Evolutionary conservation across 2,888 invertebrate species (phyloP).

Genomic region (Subacronicta megacephala): DNA sequence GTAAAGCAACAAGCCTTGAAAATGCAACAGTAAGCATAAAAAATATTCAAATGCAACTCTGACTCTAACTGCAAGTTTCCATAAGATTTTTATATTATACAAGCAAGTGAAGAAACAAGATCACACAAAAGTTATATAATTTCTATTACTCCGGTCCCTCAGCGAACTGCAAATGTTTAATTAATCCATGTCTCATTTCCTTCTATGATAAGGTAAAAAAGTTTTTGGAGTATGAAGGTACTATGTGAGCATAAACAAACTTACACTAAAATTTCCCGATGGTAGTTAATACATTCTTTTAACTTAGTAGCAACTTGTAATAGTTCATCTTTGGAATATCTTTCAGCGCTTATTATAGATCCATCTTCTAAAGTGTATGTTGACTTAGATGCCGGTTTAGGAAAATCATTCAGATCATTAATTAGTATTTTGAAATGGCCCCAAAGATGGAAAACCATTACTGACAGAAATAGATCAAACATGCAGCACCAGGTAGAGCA

Average conservation of each 20-base stretch:
- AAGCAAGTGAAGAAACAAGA: too few relatives aligned
- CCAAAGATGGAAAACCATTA: slow-evolving; percentile 53
- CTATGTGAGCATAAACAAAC: slow-evolving; percentile 18
- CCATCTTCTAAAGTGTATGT: neutral
- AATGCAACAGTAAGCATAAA: too few relatives aligned
- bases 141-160: too few relatives aligned
- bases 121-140: too few relatives aligned
- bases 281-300: slow-evolving; percentile 43
- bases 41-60: too few relatives aligned
- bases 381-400: slow-evolving; percentile 26
- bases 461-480: slow-evolving; percentile 44
- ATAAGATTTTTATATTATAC: too few relatives aligned
- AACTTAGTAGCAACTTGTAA: slow-evolving; percentile 21
- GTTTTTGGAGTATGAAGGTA: too few relatives aligned
- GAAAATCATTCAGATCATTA: slow-evolving; percentile 38
- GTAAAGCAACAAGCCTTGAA: too few relatives aligned
- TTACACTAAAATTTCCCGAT: slow-evolving; percentile 45
- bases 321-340: slow-evolving; percentile 39
- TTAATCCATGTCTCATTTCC: too few relatives aligned
- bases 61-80: too few relatives aligned
- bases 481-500: slow-evolving; percentile 35
- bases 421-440: slow-evolving; percentile 55
- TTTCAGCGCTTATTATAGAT: neutral
- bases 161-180: too few relatives aligned
- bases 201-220: too few relatives aligned